These are phyloP conservation scores for Epistrophe eligans DNA, from an alignment of 2,888 invertebrate genomes.

Conservation along the genomic window DNA sequence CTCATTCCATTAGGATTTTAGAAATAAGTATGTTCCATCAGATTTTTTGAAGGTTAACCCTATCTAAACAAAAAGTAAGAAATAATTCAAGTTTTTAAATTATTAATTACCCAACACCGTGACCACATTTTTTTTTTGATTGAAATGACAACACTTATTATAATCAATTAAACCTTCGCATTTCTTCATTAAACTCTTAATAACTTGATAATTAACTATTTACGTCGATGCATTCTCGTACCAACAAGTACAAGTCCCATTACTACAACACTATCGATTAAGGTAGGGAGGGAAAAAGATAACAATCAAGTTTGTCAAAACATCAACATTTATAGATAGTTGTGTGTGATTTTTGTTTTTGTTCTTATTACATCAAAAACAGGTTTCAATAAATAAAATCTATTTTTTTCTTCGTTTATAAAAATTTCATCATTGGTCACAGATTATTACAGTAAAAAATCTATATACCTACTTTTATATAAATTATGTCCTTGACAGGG, in stretches of 20 bases:
- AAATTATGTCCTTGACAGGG: constrained; percentile 37
- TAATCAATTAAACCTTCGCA: constrained; percentile 33
- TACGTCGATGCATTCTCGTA: constrained; percentile 32
- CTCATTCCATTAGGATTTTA: not conserved
- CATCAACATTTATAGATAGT: constrained; percentile 17
- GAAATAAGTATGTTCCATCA: not conserved
- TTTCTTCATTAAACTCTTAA: constrained; percentile 24
- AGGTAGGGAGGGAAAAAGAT: constrained; percentile 20
- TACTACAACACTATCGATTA: constrained; percentile 46
- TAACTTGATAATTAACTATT: constrained; percentile 25
- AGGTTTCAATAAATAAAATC: constrained; percentile 20
- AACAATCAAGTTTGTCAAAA: constrained; percentile 32
- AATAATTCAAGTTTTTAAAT: not conserved
- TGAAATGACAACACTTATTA: constrained; percentile 12
- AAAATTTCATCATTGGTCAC: constrained; percentile 30
- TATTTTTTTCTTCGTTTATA: constrained; percentile 34
- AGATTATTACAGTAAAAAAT: constrained; percentile 16
- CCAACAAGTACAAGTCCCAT: constrained; percentile 36
- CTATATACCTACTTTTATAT: not conserved
- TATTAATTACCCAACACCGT: not conserved
- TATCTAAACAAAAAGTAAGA: not conserved
- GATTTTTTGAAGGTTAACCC: not conserved
- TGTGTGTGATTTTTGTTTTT: constrained; percentile 18
- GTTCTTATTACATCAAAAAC: constrained; percentile 37
- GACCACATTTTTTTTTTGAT: constrained; percentile 11